Base-by-base conservation (phyloP, 1,140 invertebrate genomes). In the Drosophila biarmipes region DNA sequence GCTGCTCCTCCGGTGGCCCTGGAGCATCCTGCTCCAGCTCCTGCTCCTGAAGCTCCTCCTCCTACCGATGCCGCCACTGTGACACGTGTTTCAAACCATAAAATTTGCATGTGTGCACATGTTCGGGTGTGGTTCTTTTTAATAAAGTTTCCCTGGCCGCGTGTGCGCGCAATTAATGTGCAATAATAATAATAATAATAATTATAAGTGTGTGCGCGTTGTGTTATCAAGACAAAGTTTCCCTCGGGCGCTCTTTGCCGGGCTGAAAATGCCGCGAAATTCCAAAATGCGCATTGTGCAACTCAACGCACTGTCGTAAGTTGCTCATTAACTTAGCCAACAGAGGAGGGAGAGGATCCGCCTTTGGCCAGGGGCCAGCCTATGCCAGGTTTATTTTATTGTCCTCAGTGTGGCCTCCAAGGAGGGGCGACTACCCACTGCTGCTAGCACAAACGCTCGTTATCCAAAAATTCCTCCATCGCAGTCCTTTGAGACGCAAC, bases 11-110 rank as follows among this genome's bases (percentile, higher is more conserved):
- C 6, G 6, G 6, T 17, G 14, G 6, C 35, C 14, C 35, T 6
- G 4, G 14, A 24, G 5, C 24, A n/a, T 46, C 42, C 49, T 31
- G 49, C 35, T 37, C 19, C 43, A 35, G 27, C 17, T 31, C n/a
- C 42, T 37, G 52, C 6, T 42, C 15, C 15, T 19, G 7, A 6
- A 6, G 49, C 24, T 48, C 42, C 37, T 29, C 4, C 19, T 40
- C 29, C 51, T 34, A 38, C 19, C 45, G 31, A 27, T 52, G 21
- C 56, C 53, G 63, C 24, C 37, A 54, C 51, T 43, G 29, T 54
- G 82, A 82, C 82, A 87, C 82, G 78, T 89, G 82, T 89, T 82
- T 69, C 51, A 59, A 75, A 68, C 81, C 77, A 86, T 73, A 49
- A 68, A 69, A 87, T 81, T 86, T 89, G 66, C 78, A 86, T 82